Base-by-base conservation (phyloP, 2,797 vertebrate genomes). In the Mergus octosetaceus region DNA sequence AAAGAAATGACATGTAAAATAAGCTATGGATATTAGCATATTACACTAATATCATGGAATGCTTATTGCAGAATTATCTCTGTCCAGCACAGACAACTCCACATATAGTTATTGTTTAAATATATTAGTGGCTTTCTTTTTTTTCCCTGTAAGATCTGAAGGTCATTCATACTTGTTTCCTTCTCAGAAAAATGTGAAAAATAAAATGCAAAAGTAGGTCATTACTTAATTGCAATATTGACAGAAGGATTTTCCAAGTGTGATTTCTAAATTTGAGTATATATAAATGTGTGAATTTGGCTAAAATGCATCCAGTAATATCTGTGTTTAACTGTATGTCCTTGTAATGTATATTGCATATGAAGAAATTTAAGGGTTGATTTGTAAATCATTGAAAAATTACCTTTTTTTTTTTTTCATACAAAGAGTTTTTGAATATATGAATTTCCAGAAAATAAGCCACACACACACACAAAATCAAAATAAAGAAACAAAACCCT, bases 1-100 rank as follows among this genome's bases (percentile, higher is more conserved):
- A 43, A 73, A 87, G 36, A 41, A 56, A 65, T 70, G 60, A 54
- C 6, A 0, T 8, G 39, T 36, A 38, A 90, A 93, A 79, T 45
- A 72, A 80, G 51, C 60, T 69, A 51, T 21, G 56, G 47, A 51
- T 79, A 87, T 92, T 89, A 85, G 78, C 60, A 76, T 73, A n/a
- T 72, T 69, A n/a, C 34, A 75, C 68, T 15, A 47, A 32, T 61
- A 70, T 6, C 77, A 51, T 56, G 57, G 74, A 64, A 36, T 25
- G 36, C 19, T 60, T 54, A 74, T 16, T 87, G 43, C 71, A 82
- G 71, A 86, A 87, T 47, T 56, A 41, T 43, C 78, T 68, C 91
- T 93, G 72, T 20, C 87, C 81, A 38, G 47, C 21, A 2, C 72
- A 68, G 91, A 94, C 73, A 87, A 73, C 61, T 70, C 71, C 8